Evolutionary conservation across 2,113 vertebrate species (phyloP).

Genomic region (Petaurus breviceps): DNA sequence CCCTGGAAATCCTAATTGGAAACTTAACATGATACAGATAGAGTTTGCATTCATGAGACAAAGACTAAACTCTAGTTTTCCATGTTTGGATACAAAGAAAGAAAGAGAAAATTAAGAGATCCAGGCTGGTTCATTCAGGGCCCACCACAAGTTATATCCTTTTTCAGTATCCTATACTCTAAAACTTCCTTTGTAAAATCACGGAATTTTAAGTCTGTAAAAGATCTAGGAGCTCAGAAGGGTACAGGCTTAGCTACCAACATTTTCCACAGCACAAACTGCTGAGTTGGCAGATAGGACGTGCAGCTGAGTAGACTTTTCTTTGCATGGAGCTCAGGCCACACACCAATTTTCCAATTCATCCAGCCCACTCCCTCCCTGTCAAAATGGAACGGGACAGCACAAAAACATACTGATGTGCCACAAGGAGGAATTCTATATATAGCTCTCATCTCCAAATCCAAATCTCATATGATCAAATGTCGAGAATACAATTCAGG

Average conservation of each 20-base stretch:
- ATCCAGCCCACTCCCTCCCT: not conserved
- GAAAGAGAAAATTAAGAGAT: constrained; percentile 1
- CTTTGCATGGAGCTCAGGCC: constrained; percentile 52
- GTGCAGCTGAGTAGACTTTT: constrained; percentile 33
- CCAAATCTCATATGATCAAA: constrained; percentile 70
- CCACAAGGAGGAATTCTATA: constrained; percentile 58
- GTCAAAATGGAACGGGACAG: constrained; percentile 38
- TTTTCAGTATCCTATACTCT: constrained; percentile 62
- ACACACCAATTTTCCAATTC: constrained; percentile 33
- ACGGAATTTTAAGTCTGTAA: constrained; percentile 47
- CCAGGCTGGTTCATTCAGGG: constrained; percentile 54
- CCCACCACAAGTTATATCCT: constrained; percentile 51
- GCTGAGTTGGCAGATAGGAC: constrained; percentile 42
- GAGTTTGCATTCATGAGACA: not conserved
- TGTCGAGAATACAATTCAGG: constrained; percentile 52
- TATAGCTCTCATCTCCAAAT: constrained; percentile 70
- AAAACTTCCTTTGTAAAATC: constrained; percentile 70
- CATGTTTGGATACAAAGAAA: constrained; percentile 4
- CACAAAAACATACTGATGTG: constrained; percentile 54
- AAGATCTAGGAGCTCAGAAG: constrained; percentile 60
- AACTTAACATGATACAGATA: not conserved
- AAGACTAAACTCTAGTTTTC: not conserved
- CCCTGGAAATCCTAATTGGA: not conserved
- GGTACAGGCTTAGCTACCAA: constrained; percentile 65
- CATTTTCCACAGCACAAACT: constrained; percentile 38